phyloP scores from a whole-genome alignment of 2,888 invertebrate genomes.

The Trissonchulus latispiculum region DNA sequence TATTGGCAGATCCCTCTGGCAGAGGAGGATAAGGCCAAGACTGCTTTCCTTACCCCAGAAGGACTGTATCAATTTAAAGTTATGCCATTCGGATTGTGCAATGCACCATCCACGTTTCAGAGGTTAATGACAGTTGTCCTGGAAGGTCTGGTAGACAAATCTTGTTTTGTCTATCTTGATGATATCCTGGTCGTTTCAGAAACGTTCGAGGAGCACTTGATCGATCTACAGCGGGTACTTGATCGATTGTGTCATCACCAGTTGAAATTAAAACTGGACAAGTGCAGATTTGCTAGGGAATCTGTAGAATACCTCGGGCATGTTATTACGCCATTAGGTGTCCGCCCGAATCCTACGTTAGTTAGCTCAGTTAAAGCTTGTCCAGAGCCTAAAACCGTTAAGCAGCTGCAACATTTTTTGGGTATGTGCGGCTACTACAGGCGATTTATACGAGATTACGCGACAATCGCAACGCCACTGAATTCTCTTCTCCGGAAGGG shows the following conservation, averaged over 20 bases:
- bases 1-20: slow-evolving; percentile 2
- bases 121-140: background rate
- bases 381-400: background rate
- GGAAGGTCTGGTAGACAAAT: background rate
- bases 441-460: background rate
- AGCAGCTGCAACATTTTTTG: background rate
- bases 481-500: background rate
- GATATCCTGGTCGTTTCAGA: background rate
- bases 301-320: background rate
- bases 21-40: background rate
- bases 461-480: background rate
- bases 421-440: slow-evolving; percentile 5
- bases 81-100: background rate
- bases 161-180: background rate
- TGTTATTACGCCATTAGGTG: background rate
- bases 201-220: background rate
- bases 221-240: background rate
- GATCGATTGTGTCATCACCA: background rate
- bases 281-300: background rate
- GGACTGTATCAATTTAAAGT: slow-evolving; percentile 4
- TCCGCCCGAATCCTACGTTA: background rate
- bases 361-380: background rate
- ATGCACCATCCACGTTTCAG: background rate
- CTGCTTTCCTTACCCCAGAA: background rate
- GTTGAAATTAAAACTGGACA: slow-evolving; percentile 1